Conservation (phyloP, 2,113 vertebrate species). For the Ciconia boyciana region DNA sequence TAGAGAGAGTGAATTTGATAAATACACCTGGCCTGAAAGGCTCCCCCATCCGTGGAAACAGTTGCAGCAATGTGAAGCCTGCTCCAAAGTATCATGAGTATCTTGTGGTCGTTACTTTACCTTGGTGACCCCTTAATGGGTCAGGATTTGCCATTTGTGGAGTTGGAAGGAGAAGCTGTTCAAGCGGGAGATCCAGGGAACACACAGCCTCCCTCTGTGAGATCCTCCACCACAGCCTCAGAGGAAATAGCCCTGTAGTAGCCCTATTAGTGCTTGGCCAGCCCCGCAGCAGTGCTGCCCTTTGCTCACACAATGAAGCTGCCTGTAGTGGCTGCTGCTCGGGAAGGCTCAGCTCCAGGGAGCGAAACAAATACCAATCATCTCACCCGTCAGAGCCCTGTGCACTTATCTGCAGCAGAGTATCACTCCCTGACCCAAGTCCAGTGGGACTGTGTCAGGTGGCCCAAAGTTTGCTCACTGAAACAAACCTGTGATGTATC, state of each 20-base stretch:
- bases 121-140: background rate
- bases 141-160: background rate
- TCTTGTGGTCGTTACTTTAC: background rate
- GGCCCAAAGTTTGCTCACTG: background rate
- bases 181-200: background rate
- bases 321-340: background rate
- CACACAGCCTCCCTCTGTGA: background rate
- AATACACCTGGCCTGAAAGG: slow-evolving; percentile 1
- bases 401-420: accelerated
- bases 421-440: background rate
- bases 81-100: background rate
- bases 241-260: background rate
- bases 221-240: background rate
- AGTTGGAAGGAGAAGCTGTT: background rate
- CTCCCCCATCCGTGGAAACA: background rate
- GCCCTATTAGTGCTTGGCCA: background rate
- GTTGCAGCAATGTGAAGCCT: background rate
- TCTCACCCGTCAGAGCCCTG: background rate
- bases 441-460: background rate
- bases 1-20: slow-evolving; percentile 28
- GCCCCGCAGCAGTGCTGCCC: background rate
- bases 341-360: accelerated
- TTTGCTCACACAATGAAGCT: background rate
- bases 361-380: accelerated
- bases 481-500: background rate